These are phyloP conservation scores for Trichomycterus rosablanca DNA, from an alignment of 2,113 vertebrate genomes.

Conservation along the genomic window DNA sequence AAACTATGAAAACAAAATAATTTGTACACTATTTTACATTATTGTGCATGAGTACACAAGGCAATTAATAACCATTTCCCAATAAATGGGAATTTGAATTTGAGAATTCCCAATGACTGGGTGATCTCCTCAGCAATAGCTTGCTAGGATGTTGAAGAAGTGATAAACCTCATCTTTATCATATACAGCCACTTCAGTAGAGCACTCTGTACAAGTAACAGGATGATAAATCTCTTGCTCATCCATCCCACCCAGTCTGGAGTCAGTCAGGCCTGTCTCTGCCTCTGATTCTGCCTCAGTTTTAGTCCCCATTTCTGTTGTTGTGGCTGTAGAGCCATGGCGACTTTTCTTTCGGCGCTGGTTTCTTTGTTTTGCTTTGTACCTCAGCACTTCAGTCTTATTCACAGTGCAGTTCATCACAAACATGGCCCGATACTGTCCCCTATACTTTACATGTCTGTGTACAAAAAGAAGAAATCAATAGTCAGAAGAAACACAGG, in stretches of 20 bases:
- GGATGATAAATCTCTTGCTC: conserved; percentile 83
- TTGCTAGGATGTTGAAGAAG: conserved; percentile 93
- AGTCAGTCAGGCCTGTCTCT: conserved; percentile 46
- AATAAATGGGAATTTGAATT: not conserved
- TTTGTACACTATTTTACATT: conserved; percentile 26
- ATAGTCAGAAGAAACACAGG: not conserved
- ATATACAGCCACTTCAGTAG: conserved; percentile 88
- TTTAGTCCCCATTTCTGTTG: no score
- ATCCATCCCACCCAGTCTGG: conserved; percentile 54
- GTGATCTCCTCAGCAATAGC: conserved; percentile 74
- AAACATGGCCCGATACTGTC: conserved; percentile 96
- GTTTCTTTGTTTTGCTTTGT: conserved; percentile 68
- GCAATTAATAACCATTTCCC: not conserved
- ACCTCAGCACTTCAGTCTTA: conserved; percentile 81
- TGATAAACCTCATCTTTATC: conserved; percentile 94
- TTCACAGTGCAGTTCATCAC: conserved; percentile 94
- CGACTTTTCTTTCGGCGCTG: conserved; percentile 60
- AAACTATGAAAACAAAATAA: not conserved
- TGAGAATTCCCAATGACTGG: not conserved
- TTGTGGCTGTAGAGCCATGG: conserved; percentile 14
- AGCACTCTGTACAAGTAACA: conserved; percentile 85
- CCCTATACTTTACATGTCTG: conserved; percentile 92
- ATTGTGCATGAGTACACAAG: no score
- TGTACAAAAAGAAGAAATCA: conserved; percentile 24
- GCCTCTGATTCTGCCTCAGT: conserved; percentile 41